Evolutionary conservation across 1,140 invertebrate genomes (phyloP), one percentile per base, ranked within the genome.

Genomic region (Drosophila truncata): DNA sequence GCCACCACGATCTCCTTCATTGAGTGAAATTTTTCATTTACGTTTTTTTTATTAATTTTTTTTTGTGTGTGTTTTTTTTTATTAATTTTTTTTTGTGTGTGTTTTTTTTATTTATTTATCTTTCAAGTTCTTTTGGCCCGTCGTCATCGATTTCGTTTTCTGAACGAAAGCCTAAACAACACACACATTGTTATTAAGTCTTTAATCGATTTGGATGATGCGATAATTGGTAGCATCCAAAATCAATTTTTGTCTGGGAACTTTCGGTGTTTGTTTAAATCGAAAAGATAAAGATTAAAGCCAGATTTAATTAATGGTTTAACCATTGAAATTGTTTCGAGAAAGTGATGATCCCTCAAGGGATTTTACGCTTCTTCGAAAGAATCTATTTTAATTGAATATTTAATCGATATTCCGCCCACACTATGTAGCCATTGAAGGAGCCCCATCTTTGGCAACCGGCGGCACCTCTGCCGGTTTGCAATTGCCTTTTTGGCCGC

Each of bases 1-100:
- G 10, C 49, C 47, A 37, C 33, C 60, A 62, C 33, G 47, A 59
- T 72, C 63, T 57, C 49, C 63, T 57, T 41, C 69, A 66, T 79
- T 73, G 76, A 80, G 78, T 80, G 78, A 80, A 80, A 80, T 79
- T 74, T 80, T 67, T 79, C 57, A 80, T 78, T 73, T 78, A 63
- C 74, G 23, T 78, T 61, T 67, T 59, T 70, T 23, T 31, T 13
- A 16, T 62, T 54, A 18, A 41, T 25, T 60, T 31, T 31, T 6
- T 14, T 11, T 25, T 27, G n/a, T 6, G 9, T 11, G 18, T 27
- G n/a, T 78, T 61, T 76, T 59, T 69, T 39, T 23, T 31, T 13
- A 16, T 62, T 52, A 9, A 41, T 31, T 60, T 31, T 31, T 5
- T 13, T 10, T 23, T 25, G 23, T 66, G 25, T 29, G 13, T 3